Evolutionary conservation across 30 jellyfish, hydroid and myxozoan genomes (phyloP), one percentile per base, ranked within the genome.

Genomic region (Pseudorhiza aurosa): DNA sequence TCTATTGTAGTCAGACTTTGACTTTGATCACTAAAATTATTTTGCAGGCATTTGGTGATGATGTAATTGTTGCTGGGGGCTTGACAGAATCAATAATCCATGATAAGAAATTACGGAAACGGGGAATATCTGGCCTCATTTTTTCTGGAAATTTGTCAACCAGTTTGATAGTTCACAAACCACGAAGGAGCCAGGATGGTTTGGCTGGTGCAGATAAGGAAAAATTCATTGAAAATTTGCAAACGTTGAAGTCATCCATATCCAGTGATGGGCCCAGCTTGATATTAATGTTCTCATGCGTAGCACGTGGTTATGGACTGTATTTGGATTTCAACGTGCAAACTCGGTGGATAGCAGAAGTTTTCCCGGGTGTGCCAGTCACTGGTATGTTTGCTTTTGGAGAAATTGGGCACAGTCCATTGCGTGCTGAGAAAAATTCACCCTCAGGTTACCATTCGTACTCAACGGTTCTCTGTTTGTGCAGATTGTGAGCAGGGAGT

Each of bases 301-400:
- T 63, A 43, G 96, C 86, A 46, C 73, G 96, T 19, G 96, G 96
- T 1, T 29, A 24, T 14, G 84, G 35, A 1, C 53, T 59, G 9
- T 85, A 73, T 26, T 27, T 32, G 4, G 84, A 74, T 27, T 21
- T n/a, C 40, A 85, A 85, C 53, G 79, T 50, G 4, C 91, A 85
- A 45, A 85, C 88, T 12, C 24, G 32, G 29, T 72, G 82, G 74
- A 82, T 85, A 6, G n/a, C 83, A 6, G 83, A 85, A 32, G 81
- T 63, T 8, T 74, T 85, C 18, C 88, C 88, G 5, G 30, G 32
- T 1, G 29, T 59, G 2, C 96, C 90, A 12, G 69, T 74, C 0
- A 33, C 64, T 50, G 96, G 96, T 7, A 57, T 85, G 85, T 85
- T 73, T 65, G 81, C 90, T 8, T 73, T 68, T 74, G 96, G 96